Base-by-base conservation (phyloP, 2,797 vertebrate species). In the Cynopterus sphinx region DNA sequence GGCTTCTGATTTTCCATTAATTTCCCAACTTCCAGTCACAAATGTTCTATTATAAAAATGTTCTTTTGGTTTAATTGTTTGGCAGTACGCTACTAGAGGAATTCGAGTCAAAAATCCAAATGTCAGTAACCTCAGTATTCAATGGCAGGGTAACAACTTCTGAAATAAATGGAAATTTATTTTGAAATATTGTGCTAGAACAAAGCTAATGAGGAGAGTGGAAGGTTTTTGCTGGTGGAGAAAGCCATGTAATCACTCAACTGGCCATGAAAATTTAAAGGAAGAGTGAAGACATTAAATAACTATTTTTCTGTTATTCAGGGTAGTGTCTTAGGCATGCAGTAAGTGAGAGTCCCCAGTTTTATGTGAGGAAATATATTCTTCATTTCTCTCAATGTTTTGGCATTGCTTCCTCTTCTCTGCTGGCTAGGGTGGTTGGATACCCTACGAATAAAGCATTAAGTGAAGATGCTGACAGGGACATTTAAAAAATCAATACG, bases 101-200 rank as follows among this genome's bases (percentile, higher is more conserved):
- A 89, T 81, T 46, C 81, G 94, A 74, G 41, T 51, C 8, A 49
- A 91, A 96, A 71, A 51, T 24, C 31, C 49, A 71, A 90, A 77
- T 88, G 78, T 90, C 74, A 93, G 68, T 67, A 79, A 89, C 7
- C 5, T 88, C 31, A 49, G 13, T 68, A 77, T 91, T 97, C 78
- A 91, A 68, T 43, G 33, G 57, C 39, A 93, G 65, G 92, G 70
- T 7, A 85, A 91, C 12, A 43, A 75, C 9, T 83, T 95, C 41
- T 70, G 73, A 89, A 95, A 90, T 90, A 78, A 61, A 51, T 77
- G n/a, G 51, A 65, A 95, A 90, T 90, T 74, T 21, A 31, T 74
- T 59, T 53, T 53, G 67, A 41, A 39, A 85, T 63, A 36, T 24
- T 17, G 36, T 75, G 31, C 17, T 74, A 61, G 71, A 91, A 55